A percentile compares a stretch with the other conserved stretches of the same genome.
These are phyloP conservation scores for Melanotaenia pygmaea DNA, from an alignment of 2,797 vertebrate species.

Conservation along the genomic window DNA sequence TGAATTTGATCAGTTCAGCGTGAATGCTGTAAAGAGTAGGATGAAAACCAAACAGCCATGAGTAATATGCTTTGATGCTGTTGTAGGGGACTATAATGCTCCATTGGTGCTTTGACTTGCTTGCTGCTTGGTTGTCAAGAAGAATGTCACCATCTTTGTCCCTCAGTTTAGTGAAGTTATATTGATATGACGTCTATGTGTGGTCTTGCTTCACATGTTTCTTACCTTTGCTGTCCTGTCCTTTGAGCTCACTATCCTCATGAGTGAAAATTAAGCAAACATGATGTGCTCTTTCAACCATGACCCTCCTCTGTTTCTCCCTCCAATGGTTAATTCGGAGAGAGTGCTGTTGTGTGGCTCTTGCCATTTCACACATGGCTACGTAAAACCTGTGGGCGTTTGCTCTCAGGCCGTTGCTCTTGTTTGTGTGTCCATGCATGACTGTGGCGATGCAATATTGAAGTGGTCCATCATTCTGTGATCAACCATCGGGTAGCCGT, in stretches of 20 bases:
- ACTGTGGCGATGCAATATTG: constrained; percentile 77
- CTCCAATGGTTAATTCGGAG: constrained; percentile 76
- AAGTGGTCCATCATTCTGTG: constrained; percentile 73
- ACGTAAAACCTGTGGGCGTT: constrained; percentile 80
- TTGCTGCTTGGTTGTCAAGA: neutral
- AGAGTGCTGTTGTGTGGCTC: constrained; percentile 75
- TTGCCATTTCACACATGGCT: constrained; percentile 82
- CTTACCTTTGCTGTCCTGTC: constrained; percentile 38
- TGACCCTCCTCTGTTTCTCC: constrained; percentile 72
- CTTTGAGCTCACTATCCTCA: constrained; percentile 64
- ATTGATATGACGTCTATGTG: neutral
- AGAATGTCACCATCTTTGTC: neutral
- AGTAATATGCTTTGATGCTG: constrained; percentile 28
- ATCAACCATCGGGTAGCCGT: constrained; percentile 47
- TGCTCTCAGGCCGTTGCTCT: constrained; percentile 62
- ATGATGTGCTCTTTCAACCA: constrained; percentile 76
- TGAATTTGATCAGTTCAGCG: constrained; percentile 42
- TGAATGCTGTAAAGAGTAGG: constrained; percentile 25
- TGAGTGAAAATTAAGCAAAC: constrained; percentile 78
- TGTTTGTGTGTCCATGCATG: constrained; percentile 76
- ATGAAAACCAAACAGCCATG: constrained; percentile 34
- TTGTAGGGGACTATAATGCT: constrained; percentile 14
- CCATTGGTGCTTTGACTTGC: constrained; percentile 16
- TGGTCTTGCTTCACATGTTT: constrained; percentile 39
- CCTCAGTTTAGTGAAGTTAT: constrained; percentile 4